Evolutionary conservation across 2,888 invertebrate species (phyloP), one percentile per base, ranked within the genome.

Genomic region (Cryptus viduatorius): DNA sequence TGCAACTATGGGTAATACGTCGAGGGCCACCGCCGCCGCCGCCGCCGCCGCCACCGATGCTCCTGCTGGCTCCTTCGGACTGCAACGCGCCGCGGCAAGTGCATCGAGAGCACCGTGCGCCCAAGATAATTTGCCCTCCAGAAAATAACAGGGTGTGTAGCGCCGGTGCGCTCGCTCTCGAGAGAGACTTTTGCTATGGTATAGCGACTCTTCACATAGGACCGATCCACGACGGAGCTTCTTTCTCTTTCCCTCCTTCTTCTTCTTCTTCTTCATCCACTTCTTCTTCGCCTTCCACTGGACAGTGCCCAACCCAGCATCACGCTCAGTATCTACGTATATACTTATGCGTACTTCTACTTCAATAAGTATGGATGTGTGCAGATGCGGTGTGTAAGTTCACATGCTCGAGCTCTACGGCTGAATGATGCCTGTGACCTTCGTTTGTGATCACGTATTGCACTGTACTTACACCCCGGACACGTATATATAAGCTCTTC

Each of bases 131-230:
- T 92, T 92, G 90, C 91, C 91, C 91, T 89, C 88, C 84, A 89
- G 92, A 92, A 92, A 92, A 92, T 92, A 92, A 92, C 91, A 91
- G 92, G 92, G 91, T 92, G 92, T 88, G 89, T 86, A 89, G 90
- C 88, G 89, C 89, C 89, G 90, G 82, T 82, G 75, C 79, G 78
- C 77, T 85, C 78, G 48, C 65, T 78, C 79, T 78, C 50, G 31
- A 61, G 37, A 59, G 69, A 59, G 64, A 48, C 86, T 79, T 56
- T 56, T 73, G 72, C 75, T 86, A 16, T 19, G 53, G 50, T 56
- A 56, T 42, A 12, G 53, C 42, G 19, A 59, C 14, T 56, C 56
- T 56, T 56, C 59, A n/a, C 59, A 59, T 59, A 59, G 59, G 59
- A 59, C 24, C 59, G 59, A 59, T 59, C 59, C 59, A 59, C 59